Evolutionary conservation across 2,113 vertebrate species (phyloP), one percentile per base, ranked within the genome.

Genomic region (Ailuropoda melanoleuca): DNA sequence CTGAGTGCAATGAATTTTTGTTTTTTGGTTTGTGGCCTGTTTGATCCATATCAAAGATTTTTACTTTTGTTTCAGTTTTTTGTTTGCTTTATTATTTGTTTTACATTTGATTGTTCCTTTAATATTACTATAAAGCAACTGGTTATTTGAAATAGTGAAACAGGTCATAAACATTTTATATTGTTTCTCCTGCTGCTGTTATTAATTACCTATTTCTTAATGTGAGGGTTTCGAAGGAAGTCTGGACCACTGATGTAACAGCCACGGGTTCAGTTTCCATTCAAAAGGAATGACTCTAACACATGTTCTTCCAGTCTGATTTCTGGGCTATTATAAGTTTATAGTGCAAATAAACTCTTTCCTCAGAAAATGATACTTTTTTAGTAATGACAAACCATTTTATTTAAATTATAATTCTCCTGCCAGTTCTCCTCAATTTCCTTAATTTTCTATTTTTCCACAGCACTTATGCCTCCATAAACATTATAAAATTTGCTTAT

Each of bases 121-220:
- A 58, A 82, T 58, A 93, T 88, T 62, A 43, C 21, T 64, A 8
- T 66, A 60, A 90, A 88, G 1, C 37, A 39, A 50, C 15, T 82
- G 43, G 53, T 58, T 93, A 55, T 86, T 95, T 88, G 21, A 43
- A 92, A 93, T 82, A 70, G 11, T 48, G 81, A 88, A 55, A 4
- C 8, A 43, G 9, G 46, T 58, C 74, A 46, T 72, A 89, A 72
- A n/a, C 84, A 81, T 55, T 95, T 91, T 82, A 46, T n/a, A n/a
- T 75, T 66, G 4, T 83, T 6, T 68, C 24, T 62, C 19, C 18
- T 90, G 50, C 8, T 90, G 34, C 62, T 83, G 6, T 64, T 82
- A 66, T 29, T 72, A 82, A 62, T 43, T 62, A 75, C 9, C 96
- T 75, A 75, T 66, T 90, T 87, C 21, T 95, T 96, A 81, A 94